A percentile compares a stretch with the other conserved stretches of the same genome.
phyloP scores from a whole-genome alignment of 2,113 vertebrate genomes.

The Centrocercus urophasianus region DNA sequence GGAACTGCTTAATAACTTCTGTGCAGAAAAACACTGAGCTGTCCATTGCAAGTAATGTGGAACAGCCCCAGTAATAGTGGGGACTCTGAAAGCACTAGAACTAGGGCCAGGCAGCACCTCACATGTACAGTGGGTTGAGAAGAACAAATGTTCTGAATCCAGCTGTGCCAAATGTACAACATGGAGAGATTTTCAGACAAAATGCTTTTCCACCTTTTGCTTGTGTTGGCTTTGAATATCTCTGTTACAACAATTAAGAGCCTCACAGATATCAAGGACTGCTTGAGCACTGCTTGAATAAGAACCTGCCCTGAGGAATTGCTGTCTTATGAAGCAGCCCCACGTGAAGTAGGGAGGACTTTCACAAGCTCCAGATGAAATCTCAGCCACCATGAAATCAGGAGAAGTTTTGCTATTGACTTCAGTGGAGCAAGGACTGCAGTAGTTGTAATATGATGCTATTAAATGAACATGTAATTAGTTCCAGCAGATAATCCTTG shows the following conservation, averaged over 20 bases:
- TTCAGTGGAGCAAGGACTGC: background rate
- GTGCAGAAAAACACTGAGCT: background rate
- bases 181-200: background rate
- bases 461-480: background rate
- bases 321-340: background rate
- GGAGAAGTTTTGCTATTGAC: background rate
- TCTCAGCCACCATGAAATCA: background rate
- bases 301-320: background rate
- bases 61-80: background rate
- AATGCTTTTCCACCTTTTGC: background rate
- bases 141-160: background rate
- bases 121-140: background rate
- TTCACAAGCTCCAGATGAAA: background rate
- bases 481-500: background rate
- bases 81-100: background rate
- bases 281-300: background rate
- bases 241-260: background rate
- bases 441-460: fast-evolving
- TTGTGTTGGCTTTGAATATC: background rate
- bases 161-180: background rate
- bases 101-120: background rate
- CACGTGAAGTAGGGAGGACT: background rate
- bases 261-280: background rate
- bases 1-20: slow-evolving; percentile 49
- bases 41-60: background rate